Evolutionary conservation across 1,140 invertebrate genomes (phyloP).

Genomic region (Archegozetes longisetosus): DNA sequence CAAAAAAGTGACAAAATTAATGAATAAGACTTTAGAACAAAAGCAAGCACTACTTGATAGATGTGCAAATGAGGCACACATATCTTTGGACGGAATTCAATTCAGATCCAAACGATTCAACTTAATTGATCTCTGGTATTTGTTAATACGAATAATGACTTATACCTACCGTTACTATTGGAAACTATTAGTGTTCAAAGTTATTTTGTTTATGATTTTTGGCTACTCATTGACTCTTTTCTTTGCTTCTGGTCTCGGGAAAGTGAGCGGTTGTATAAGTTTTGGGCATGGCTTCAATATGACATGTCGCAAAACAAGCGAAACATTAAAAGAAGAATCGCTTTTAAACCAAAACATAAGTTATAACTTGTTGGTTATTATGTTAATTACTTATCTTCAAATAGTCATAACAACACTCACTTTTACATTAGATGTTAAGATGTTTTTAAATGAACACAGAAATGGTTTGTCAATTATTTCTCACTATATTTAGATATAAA

Average conservation of each 20-base stretch:
- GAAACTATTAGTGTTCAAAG: too few relatives aligned
- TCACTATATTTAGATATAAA: background rate
- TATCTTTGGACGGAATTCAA: background rate
- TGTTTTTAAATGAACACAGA: slow-evolving; percentile 7
- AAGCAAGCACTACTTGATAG: background rate
- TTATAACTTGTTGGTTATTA: slow-evolving; percentile 3
- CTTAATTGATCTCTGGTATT: slow-evolving; percentile 1
- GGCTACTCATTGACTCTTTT: too few relatives aligned
- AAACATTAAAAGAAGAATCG: background rate
- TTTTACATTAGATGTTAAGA: background rate
- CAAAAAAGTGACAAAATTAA: background rate
- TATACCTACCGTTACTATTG: too few relatives aligned
- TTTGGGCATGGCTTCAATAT: background rate
- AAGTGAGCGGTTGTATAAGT: too few relatives aligned
- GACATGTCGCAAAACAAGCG: background rate
- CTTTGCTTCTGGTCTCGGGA: too few relatives aligned
- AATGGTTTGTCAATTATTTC: background rate
- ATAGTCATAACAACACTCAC: background rate
- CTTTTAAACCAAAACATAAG: background rate
- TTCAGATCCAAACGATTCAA: background rate
- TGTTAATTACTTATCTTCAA: background rate
- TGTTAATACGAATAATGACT: too few relatives aligned
- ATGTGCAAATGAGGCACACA: background rate
- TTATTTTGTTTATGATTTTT: too few relatives aligned
- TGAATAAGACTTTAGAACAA: background rate